Evolutionary conservation across 2,113 vertebrate genomes (phyloP).

Genomic region (Thinocorus orbignyianus): DNA sequence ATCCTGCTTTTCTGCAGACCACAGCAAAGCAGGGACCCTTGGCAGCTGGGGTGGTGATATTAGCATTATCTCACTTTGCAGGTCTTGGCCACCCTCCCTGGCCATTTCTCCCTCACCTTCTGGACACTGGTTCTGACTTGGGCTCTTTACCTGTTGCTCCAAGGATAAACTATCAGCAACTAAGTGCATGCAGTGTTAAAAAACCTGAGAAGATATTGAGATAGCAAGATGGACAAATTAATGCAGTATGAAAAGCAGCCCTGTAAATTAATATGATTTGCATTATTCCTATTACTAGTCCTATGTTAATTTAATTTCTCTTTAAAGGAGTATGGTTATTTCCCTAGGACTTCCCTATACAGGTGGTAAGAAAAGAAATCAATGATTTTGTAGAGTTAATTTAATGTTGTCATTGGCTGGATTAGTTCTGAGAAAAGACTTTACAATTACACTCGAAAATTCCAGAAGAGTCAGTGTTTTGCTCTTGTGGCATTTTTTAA

Average conservation of each 20-base stretch:
- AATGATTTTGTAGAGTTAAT: not conserved
- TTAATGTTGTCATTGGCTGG: not conserved
- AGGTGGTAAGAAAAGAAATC: not conserved
- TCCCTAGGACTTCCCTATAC: not conserved
- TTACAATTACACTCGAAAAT: not conserved
- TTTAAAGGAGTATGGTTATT: not conserved
- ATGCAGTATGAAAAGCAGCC: not conserved
- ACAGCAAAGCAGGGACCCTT: not conserved
- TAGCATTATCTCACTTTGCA: fast-evolving
- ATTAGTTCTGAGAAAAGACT: not conserved
- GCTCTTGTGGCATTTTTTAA: not conserved
- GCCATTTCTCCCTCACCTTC: not conserved
- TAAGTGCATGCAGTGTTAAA: not conserved
- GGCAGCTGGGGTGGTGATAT: not conserved
- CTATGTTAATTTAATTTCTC: not conserved
- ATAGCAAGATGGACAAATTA: not conserved
- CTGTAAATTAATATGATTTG: not conserved
- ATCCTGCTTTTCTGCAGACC: not conserved
- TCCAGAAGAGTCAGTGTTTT: not conserved
- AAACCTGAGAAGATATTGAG: not conserved
- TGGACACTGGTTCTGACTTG: not conserved
- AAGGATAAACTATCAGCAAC: not conserved
- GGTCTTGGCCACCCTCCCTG: not conserved
- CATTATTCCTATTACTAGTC: not conserved
- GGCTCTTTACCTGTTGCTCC: not conserved